These are phyloP conservation scores for Enteromius anoplus DNA, from an alignment of 2,797 vertebrate species.

Conservation along the genomic window DNA sequence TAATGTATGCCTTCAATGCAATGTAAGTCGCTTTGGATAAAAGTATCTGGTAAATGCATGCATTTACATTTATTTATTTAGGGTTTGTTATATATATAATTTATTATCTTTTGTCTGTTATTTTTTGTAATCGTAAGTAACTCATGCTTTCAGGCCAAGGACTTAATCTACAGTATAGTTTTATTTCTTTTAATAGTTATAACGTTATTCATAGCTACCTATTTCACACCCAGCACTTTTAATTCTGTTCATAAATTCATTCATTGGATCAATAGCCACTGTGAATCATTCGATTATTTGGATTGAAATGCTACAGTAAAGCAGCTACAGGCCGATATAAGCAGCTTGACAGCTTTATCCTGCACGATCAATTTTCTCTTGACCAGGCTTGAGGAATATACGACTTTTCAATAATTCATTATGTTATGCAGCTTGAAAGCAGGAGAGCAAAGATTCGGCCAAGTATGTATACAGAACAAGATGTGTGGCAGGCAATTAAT, in stretches of 20 bases:
- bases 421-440: conserved; percentile 31
- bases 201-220: not conserved
- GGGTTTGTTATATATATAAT: not conserved
- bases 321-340: conserved; percentile 14
- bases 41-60: not conserved
- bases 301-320: conserved; percentile 1
- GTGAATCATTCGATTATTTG: conserved; percentile 29
- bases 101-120: not conserved
- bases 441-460: conserved; percentile 4
- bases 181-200: not conserved
- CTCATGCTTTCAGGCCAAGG: not conserved
- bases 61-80: not conserved
- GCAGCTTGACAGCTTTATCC: conserved; percentile 38
- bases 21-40: not conserved
- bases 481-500: conserved; percentile 77
- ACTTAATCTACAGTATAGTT: not conserved
- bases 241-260: conserved; percentile 11
- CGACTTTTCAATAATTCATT: conserved; percentile 43
- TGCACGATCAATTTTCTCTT: conserved; percentile 33
- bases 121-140: not conserved
- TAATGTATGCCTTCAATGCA: not conserved
- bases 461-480: conserved; percentile 41
- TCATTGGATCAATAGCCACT: not conserved
- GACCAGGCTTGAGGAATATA: conserved; percentile 37
- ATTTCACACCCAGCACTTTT: not conserved